Evolutionary conservation across 2,113 vertebrate species (phyloP).

Genomic region (Lethenteron reissneri): DNA sequence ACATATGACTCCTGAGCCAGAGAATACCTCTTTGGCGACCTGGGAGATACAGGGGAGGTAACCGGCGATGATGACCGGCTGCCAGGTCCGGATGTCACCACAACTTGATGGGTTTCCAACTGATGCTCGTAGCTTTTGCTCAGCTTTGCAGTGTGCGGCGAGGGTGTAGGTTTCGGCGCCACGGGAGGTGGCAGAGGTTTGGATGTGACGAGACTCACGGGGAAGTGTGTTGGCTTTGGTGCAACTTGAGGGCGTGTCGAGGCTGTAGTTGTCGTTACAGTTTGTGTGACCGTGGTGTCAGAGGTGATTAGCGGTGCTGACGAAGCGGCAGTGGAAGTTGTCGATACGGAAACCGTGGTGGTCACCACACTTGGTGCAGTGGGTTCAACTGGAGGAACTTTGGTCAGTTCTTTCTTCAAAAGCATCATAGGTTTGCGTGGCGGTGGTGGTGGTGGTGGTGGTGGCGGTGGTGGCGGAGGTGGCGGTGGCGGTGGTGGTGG

Average conservation of each 20-base stretch:
- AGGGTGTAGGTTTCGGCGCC: slow-evolving; percentile 46
- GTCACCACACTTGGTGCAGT: background rate
- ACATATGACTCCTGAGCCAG: slow-evolving; percentile 68
- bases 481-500: slow-evolving; percentile 18
- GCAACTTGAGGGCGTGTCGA: background rate
- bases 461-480: slow-evolving; percentile 10
- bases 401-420: too few species aligned
- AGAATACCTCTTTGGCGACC: slow-evolving; percentile 34
- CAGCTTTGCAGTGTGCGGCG: slow-evolving; percentile 29
- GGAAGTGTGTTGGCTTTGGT: background rate
- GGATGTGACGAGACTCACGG: background rate
- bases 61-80: slow-evolving; percentile 12
- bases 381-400: too few species aligned
- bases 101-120: slow-evolving; percentile 37
- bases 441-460: slow-evolving; percentile 30
- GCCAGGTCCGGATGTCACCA: too few species aligned
- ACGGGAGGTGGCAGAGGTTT: slow-evolving; percentile 51
- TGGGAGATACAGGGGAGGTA: slow-evolving; percentile 61
- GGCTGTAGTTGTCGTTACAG: slow-evolving; percentile 4
- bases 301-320: slow-evolving; percentile 10
- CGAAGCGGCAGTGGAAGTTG: slow-evolving; percentile 18
- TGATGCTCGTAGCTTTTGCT: slow-evolving; percentile 42
- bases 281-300: slow-evolving; percentile 30
- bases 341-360: slow-evolving; percentile 17
- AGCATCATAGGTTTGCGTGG: slow-evolving; percentile 11